These are phyloP conservation scores for Ctena decussata DNA, from an alignment of 2,888 invertebrate species.

Conservation along the genomic window DNA sequence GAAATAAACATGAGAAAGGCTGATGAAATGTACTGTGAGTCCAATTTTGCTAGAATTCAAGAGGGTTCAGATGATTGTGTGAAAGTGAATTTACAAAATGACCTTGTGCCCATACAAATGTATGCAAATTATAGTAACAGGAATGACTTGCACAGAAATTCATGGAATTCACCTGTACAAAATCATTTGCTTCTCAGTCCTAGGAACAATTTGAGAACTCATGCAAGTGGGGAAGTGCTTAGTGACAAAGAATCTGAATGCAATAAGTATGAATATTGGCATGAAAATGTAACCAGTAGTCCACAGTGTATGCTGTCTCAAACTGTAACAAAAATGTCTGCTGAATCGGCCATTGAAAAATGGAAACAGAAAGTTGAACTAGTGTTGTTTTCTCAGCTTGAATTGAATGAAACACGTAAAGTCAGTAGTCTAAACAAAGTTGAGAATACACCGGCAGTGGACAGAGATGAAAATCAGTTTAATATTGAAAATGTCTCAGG, in stretches of 20 bases:
- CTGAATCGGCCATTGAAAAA: slow-evolving; percentile 47
- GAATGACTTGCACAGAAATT: too few relatives aligned
- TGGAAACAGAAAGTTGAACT: slow-evolving; percentile 54
- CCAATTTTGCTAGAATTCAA: neutral
- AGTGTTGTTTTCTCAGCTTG: slow-evolving; percentile 55
- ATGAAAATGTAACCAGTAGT: neutral
- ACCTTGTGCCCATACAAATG: too few relatives aligned
- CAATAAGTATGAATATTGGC: neutral
- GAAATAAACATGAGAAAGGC: too few relatives aligned
- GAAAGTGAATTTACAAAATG: too few relatives aligned
- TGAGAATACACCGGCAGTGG: neutral
- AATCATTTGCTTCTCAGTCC: neutral
- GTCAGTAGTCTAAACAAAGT: slow-evolving; percentile 27
- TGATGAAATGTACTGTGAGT: too few relatives aligned
- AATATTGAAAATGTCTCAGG: slow-evolving; percentile 37
- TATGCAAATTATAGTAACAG: too few relatives aligned
- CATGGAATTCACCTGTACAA: too few relatives aligned
- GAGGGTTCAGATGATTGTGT: neutral
- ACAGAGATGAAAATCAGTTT: neutral
- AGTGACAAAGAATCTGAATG: neutral
- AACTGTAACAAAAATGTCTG: slow-evolving; percentile 46
- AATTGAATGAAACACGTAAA: slow-evolving; percentile 46
- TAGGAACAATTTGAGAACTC: neutral
- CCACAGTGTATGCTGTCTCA: slow-evolving; percentile 15
- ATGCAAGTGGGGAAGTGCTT: neutral